Conservation (phyloP, 1,140 invertebrate species). For the Zeugodacus cucurbitae region DNA sequence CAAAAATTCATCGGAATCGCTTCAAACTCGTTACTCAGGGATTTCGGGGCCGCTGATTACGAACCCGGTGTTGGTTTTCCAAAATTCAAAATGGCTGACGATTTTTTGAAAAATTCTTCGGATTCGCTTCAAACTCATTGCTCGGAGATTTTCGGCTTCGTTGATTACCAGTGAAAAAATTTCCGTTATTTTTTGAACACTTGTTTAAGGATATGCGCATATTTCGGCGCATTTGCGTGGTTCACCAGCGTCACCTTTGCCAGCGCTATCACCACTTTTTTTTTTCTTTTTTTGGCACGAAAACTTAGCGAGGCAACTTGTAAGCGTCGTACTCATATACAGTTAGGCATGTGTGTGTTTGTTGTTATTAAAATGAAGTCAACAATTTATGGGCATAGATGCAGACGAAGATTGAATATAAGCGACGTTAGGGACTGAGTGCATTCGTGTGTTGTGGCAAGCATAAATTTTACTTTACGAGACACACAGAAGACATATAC, state of each 20-base stretch:
- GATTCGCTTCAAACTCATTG: too few species aligned
- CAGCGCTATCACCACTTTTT: background rate
- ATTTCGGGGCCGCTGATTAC: too few species aligned
- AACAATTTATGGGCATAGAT: background rate
- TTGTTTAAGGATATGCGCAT: background rate
- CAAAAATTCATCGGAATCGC: too few species aligned
- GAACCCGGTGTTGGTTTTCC: too few species aligned
- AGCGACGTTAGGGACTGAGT: background rate
- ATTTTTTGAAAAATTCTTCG: too few species aligned
- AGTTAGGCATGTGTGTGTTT: background rate
- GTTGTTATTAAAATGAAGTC: constrained; percentile 14
- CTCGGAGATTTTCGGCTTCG: too few species aligned
- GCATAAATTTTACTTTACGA: constrained; percentile 1
- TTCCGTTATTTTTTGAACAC: too few species aligned
- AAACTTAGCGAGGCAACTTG: background rate
- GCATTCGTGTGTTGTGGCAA: constrained; percentile 5
- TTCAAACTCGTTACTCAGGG: too few species aligned
- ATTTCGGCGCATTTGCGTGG: background rate
- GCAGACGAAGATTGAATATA: constrained; percentile 22
- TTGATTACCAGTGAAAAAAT: too few species aligned
- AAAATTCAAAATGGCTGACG: too few species aligned
- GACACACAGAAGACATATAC: background rate
- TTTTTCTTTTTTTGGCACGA: background rate
- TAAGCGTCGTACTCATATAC: background rate
- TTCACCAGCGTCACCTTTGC: background rate